Base-by-base conservation (phyloP, 1,140 invertebrate species). In the Liolophura sinensis region DNA sequence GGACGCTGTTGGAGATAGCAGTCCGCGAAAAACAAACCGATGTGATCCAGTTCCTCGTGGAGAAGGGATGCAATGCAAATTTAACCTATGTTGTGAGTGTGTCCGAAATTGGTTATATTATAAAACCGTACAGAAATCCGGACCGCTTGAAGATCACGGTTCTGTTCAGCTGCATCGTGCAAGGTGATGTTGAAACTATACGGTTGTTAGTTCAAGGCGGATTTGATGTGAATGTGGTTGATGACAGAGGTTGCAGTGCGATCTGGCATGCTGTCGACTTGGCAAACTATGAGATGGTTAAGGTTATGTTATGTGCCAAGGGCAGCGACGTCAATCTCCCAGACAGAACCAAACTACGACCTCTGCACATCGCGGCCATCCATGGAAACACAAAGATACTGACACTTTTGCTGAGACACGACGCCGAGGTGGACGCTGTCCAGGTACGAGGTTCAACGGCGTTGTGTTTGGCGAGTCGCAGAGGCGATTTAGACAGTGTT, bases 221-320 rank as follows among this genome's bases (percentile, higher is more conserved):
- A n/a, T 72, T 71, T 64, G 72, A 79, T 66, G 73, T 79, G 0
- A 78, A 76, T 56, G 63, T 73, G 16, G 20, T 68, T 60, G 78
- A 79, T 56, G 78, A 79, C 48, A 60, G 75, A 15, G 76, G 78
- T 14, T 79, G 78, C 58, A 70, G 73, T 22, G 64, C 72, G 11
- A 46, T 79, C 18, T 78, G 76, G 76, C 78, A 79, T 55, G 76
- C 76, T 20, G 74, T 72, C 4, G 78, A 79, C 67, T 62, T 75
- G 18, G 67, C 73, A 52, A 71, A 78, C 68, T 78, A 78, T 58
- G 70, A 74, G 22, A 76, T 79, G 70, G 66, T 69, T n/a, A 76
- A 75, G 60, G 62, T 68, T 0, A 67, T 79, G 54, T 25, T 76
- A 1, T 31, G 46, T 11, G 50, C 64, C 40, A 55, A 65, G 1